Evolutionary conservation across 2,797 vertebrate genomes (phyloP).

Genomic region (Cyclura pinguis): DNA sequence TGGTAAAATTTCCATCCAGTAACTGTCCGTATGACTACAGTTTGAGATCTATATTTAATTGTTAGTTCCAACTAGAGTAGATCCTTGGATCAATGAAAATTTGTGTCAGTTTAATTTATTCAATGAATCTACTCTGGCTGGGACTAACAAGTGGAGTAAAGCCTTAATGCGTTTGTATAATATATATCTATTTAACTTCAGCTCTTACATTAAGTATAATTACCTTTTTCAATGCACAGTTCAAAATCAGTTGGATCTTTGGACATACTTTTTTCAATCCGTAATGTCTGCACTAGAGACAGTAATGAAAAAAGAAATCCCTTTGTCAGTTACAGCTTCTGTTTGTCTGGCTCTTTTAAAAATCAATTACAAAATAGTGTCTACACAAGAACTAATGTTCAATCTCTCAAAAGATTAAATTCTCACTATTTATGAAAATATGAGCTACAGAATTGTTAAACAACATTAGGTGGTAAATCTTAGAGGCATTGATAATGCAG

Average conservation of each 20-base stretch:
- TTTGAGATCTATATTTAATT: neutral
- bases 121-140: no score
- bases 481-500: neutral
- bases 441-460: constrained; percentile 2
- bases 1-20: neutral
- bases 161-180: neutral
- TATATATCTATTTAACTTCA: constrained; percentile 13
- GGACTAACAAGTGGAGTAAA: neutral
- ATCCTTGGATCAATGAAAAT: no score
- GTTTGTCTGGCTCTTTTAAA: neutral
- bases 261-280: constrained; percentile 88
- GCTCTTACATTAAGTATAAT: constrained; percentile 28
- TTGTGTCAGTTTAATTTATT: no score
- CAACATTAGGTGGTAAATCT: neutral
- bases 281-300: constrained; percentile 85
- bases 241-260: constrained; percentile 87
- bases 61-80: no score
- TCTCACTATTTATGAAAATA: neutral
- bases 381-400: neutral
- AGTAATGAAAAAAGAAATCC: neutral
- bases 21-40: neutral
- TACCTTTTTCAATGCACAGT: constrained; percentile 88
- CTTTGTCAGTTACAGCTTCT: neutral
- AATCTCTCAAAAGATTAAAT: neutral
- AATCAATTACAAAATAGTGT: constrained; percentile 4